Percentiles rank a stretch among this genome's conserved stretches.
These are phyloP conservation scores for Adelosebastes latens DNA, from an alignment of 2,797 vertebrate genomes.

Conservation along the genomic window DNA sequence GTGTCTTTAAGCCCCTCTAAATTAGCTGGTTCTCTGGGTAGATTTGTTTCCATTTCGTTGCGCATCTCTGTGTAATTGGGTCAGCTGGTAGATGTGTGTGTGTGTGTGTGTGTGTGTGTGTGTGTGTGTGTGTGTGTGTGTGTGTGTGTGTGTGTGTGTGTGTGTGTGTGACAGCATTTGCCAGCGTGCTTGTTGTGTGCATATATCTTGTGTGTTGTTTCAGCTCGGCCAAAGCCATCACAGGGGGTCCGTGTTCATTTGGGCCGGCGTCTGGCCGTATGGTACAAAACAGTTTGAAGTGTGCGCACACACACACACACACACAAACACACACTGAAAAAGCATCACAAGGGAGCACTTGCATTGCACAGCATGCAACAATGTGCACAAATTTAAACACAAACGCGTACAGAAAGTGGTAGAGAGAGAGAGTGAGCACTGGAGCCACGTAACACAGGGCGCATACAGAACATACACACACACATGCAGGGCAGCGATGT, in stretches of 20 bases:
- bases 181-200: slow-evolving; percentile 44
- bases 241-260: slow-evolving; percentile 87
- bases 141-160: slow-evolving; percentile 14
- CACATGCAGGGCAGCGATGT: slow-evolving; percentile 53
- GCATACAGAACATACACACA: slow-evolving; percentile 44
- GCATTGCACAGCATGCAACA: slow-evolving; percentile 61
- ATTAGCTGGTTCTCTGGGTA: slow-evolving; percentile 78
- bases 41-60: slow-evolving; percentile 81
- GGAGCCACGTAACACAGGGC: slow-evolving; percentile 23
- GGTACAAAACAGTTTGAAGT: slow-evolving; percentile 78
- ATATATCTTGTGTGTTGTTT: slow-evolving; percentile 68
- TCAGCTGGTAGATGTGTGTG: slow-evolving; percentile 71
- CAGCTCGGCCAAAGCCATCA: slow-evolving; percentile 86
- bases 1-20: slow-evolving; percentile 72
- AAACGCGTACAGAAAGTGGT: slow-evolving; percentile 46
- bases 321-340: slow-evolving; percentile 31
- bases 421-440: slow-evolving; percentile 7
- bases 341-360: slow-evolving; percentile 63
- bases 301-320: slow-evolving; percentile 3
- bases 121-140: slow-evolving; percentile 40
- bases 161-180: slow-evolving; percentile 56
- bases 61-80: slow-evolving; percentile 81
- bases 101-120: slow-evolving; percentile 4
- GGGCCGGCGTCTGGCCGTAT: slow-evolving; percentile 81
- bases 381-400: slow-evolving; percentile 59